Evolutionary conservation across 2,797 vertebrate species (phyloP).

Genomic region (Stomatorhinus walkeri): DNA sequence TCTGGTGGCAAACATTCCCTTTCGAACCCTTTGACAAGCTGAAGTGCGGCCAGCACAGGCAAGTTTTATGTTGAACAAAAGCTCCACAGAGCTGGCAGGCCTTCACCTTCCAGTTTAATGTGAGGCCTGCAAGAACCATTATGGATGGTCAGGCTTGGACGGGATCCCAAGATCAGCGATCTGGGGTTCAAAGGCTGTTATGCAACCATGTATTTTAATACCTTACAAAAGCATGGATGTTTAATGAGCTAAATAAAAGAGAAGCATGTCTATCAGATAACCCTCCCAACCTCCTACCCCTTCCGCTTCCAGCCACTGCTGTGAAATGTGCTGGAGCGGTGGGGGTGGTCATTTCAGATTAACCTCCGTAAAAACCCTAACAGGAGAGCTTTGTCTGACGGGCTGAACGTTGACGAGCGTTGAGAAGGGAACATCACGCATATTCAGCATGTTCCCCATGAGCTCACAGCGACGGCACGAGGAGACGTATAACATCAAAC

Average conservation of each 20-base stretch:
- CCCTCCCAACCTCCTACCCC: too few relatives aligned
- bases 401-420: neutral
- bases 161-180: constrained; percentile 19
- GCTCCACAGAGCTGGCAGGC: constrained; percentile 21
- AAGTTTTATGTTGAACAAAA: constrained; percentile 30
- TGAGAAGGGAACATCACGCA: neutral
- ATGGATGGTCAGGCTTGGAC: constrained; percentile 14
- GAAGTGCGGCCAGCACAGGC: constrained; percentile 26
- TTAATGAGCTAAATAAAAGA: constrained; percentile 12
- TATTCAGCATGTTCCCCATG: neutral
- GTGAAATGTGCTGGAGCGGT: neutral
- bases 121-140: constrained; percentile 36
- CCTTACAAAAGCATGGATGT: constrained; percentile 22
- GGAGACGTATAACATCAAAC: neutral
- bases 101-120: constrained; percentile 29
- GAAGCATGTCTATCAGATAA: neutral
- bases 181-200: constrained; percentile 29
- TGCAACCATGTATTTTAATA: constrained; percentile 26
- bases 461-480: neutral
- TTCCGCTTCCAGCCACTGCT: neutral
- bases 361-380: neutral
- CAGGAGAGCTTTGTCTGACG: neutral
- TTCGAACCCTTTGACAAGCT: constrained; percentile 33
- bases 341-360: neutral
- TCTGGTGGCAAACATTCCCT: neutral